phyloP scores from a whole-genome alignment of 2,113 vertebrate species.

The Calyptommatus sinebrachiatus region DNA sequence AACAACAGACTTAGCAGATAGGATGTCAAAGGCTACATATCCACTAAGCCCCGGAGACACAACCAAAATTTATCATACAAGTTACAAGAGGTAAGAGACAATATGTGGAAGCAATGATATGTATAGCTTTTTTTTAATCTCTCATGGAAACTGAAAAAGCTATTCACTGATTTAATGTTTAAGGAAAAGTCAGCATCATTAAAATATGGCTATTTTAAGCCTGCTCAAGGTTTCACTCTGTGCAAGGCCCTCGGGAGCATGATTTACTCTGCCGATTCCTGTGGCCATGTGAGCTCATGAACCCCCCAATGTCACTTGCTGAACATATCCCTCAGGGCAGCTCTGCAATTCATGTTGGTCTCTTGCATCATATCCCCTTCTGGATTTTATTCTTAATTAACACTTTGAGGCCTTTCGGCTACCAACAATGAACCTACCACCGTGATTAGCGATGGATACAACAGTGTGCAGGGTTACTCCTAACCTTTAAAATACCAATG shows the following conservation, averaged over 20 bases:
- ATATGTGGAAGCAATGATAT: constrained; percentile 15
- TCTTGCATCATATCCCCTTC: constrained; percentile 44
- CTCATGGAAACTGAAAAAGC: constrained; percentile 30
- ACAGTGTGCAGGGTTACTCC: background rate
- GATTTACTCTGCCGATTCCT: constrained; percentile 26
- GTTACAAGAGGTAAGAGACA: background rate
- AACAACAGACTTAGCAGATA: too few species aligned
- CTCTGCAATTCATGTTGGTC: constrained; percentile 14
- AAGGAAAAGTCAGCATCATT: constrained; percentile 37
- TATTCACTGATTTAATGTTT: constrained; percentile 27
- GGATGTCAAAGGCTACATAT: too few species aligned
- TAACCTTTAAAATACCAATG: constrained; percentile 25
- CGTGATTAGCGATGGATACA: constrained; percentile 25
- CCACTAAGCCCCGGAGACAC: too few species aligned
- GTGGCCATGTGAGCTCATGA: constrained; percentile 5
- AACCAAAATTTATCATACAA: background rate
- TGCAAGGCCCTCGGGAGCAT: constrained; percentile 24
- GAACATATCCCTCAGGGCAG: constrained; percentile 20
- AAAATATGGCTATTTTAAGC: constrained; percentile 52
- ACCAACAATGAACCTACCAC: background rate
- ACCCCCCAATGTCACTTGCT: constrained; percentile 27
- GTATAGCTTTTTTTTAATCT: constrained; percentile 33
- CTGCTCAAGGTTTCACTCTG: constrained; percentile 38
- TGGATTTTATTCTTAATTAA: constrained; percentile 54
- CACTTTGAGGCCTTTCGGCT: constrained; percentile 34